Base-by-base conservation (phyloP, 2,888 invertebrate genomes). In the Melipona beecheii region DNA sequence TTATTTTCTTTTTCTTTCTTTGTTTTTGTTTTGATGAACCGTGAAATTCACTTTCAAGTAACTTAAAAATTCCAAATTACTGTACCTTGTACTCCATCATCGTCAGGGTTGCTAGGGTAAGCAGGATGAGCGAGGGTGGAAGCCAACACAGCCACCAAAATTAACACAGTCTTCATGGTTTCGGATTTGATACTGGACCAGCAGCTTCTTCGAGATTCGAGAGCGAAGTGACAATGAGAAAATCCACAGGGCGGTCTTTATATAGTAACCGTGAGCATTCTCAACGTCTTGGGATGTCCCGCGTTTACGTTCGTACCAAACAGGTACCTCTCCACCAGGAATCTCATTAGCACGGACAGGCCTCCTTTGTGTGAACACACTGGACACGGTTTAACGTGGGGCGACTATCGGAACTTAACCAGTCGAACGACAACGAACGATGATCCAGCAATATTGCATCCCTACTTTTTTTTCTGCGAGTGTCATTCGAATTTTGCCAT, bases 51-150 rank as follows among this genome's bases (percentile, higher is more conserved):
- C n/a, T 24, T n/a, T 58, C 15, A n/a, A 5, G 15, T 15, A 64
- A 21, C 64, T 31, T 19, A 1, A 31, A 4, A 3, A 27, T 27
- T 19, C 6, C 19, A 19, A 19, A 17, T 19, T 31, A 31, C 21
- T 52, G 62, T 87, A 88, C 88, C 88, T 85, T 84, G 71, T 24
- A 62, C 31, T 21, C 5, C 60, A 19, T 15, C 64, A 6, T 36
- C 36, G 36, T 21, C 36, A 21, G 21, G 36, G 13, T 21, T 1
- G 5, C n/a, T 52, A 11, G 27, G 60, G 15, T 52, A 11, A 9
- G 86, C 86, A 65, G 92, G 92, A 76, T 86, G 90, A 27, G 87
- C 90, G 52, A 84, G 75, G n/a, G 81, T 84, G 58, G 86, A 77
- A 49, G 89, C 83, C 60, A 87, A 43, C 66, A 89, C 31, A 17